Evolutionary conservation across 2,113 vertebrate genomes (phyloP).

Genomic region (Gadus chalcogrammus): DNA sequence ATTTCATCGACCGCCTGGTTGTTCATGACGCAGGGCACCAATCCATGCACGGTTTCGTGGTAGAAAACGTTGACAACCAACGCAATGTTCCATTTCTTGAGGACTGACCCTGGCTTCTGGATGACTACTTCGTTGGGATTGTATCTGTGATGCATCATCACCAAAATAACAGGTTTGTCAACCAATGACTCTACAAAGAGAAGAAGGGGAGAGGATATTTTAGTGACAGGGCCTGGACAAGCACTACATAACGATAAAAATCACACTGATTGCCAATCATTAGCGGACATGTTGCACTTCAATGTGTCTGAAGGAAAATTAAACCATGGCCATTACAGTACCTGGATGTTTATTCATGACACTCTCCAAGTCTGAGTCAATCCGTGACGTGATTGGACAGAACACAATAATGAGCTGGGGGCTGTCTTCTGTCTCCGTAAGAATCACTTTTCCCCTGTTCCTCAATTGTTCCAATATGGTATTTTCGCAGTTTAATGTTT

Average conservation of each 20-base stretch:
- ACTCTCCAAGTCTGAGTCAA: slow-evolving; percentile 1
- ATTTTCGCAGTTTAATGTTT: not conserved
- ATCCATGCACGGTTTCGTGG: slow-evolving; percentile 27
- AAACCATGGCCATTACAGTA: slow-evolving; percentile 16
- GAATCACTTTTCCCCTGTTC: fast-evolving
- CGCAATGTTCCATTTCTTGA: fast-evolving
- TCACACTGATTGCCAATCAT: not conserved
- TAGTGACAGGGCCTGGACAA: not conserved
- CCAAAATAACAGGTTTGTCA: slow-evolving; percentile 39
- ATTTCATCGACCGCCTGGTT: not conserved
- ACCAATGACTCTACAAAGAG: slow-evolving; percentile 20
- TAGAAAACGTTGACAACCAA: slow-evolving; percentile 31
- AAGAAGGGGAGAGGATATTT: not conserved
- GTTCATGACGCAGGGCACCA: slow-evolving; percentile 23
- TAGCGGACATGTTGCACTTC: not conserved
- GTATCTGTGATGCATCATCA: slow-evolving; percentile 38
- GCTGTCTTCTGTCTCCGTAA: fast-evolving
- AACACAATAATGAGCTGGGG: slow-evolving; percentile 29
- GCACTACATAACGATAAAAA: not conserved
- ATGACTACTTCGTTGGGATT: fast-evolving
- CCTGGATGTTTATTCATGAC: slow-evolving; percentile 19
- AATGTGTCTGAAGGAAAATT: not conserved
- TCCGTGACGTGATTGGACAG: slow-evolving; percentile 38
- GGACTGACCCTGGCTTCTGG: fast-evolving
- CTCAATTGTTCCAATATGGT: slow-evolving; percentile 20